These are phyloP conservation scores for Meleagris gallopavo DNA, from an alignment of 2,113 vertebrate genomes.

Conservation along the genomic window DNA sequence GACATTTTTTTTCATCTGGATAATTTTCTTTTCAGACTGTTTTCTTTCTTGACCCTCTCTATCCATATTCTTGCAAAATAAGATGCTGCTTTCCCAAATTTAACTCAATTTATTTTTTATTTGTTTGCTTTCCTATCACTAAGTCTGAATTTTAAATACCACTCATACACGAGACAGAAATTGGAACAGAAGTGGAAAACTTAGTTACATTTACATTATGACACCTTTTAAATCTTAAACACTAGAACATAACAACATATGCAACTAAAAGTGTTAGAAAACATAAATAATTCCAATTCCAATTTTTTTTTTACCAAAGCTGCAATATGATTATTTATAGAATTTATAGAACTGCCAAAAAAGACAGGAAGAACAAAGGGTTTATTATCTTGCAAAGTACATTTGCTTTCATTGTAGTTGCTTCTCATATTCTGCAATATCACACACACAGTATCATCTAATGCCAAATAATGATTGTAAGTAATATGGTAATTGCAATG, in stretches of 20 bases:
- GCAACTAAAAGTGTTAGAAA: not conserved
- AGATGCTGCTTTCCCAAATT: not conserved
- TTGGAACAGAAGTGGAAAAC: not conserved
- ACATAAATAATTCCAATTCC: not conserved
- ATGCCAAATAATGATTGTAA: conserved; percentile 23
- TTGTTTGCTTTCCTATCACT: not conserved
- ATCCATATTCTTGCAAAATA: not conserved
- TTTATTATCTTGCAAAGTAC: not conserved
- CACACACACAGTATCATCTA: not conserved
- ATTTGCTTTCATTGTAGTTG: not conserved
- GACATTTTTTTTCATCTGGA: not conserved
- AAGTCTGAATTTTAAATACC: not conserved
- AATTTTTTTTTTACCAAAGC: not conserved
- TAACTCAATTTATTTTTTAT: not conserved
- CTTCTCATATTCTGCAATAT: not conserved
- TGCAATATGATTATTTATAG: not conserved
- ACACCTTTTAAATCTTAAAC: not conserved
- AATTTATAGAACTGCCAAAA: not conserved
- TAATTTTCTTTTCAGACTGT: not conserved
- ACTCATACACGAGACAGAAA: not conserved
- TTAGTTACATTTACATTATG: not conserved
- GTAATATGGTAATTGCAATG: conserved; percentile 5
- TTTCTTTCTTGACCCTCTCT: not conserved
- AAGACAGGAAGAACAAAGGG: not conserved
- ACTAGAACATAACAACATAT: not conserved